phyloP scores from a whole-genome alignment of 2,888 invertebrate genomes.

The Rhamnusium bicolor region DNA sequence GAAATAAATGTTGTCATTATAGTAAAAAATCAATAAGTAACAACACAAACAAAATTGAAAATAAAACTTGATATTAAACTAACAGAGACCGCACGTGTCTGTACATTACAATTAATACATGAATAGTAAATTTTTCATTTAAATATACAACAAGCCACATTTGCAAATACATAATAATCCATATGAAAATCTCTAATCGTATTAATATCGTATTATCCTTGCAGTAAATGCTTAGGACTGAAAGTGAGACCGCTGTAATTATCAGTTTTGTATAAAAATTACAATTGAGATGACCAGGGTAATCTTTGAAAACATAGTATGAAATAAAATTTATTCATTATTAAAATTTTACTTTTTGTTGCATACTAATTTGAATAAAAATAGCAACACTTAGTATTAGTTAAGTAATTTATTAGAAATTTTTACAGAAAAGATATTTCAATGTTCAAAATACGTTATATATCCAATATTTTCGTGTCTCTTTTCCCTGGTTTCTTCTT shows the following conservation, averaged over 20 bases:
- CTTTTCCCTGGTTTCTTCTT: too few relatives aligned
- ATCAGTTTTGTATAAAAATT: background rate
- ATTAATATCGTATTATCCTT: background rate
- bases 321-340: too few relatives aligned
- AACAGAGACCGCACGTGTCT: background rate
- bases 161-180: background rate
- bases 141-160: background rate
- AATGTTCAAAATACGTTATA: too few relatives aligned
- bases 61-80: background rate
- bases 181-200: background rate
- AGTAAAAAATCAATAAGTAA: background rate
- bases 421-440: too few relatives aligned
- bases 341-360: too few relatives aligned
- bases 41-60: conserved; percentile 5
- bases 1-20: background rate
- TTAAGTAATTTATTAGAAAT: too few relatives aligned
- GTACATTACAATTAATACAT: background rate
- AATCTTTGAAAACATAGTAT: too few relatives aligned
- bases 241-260: background rate
- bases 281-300: too few relatives aligned
- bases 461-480: too few relatives aligned
- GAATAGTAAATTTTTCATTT: conserved; percentile 10
- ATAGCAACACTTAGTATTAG: too few relatives aligned
- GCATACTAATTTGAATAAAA: too few relatives aligned
- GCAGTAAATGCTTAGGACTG: background rate